Evolutionary conservation across 2,113 vertebrate species (phyloP).

Genomic region (Ceyx cyanopectus): DNA sequence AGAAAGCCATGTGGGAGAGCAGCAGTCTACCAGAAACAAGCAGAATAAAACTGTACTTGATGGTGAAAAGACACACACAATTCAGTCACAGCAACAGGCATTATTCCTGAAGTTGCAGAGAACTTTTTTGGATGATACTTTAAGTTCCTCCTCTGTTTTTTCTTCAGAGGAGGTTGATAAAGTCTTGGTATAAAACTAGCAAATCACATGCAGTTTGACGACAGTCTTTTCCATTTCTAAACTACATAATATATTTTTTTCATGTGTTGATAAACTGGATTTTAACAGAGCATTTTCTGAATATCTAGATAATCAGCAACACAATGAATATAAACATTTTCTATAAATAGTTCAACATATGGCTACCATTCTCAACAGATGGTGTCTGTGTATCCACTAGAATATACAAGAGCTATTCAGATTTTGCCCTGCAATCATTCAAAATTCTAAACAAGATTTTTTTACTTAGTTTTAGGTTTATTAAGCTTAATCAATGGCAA

Average conservation of each 20-base stretch:
- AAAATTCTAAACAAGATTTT: constrained; percentile 30
- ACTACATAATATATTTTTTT: constrained; percentile 39
- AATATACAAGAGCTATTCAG: constrained; percentile 73
- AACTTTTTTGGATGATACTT: background rate
- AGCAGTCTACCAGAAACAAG: background rate
- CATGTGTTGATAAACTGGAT: constrained; percentile 57
- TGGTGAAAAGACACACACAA: background rate
- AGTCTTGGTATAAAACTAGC: background rate
- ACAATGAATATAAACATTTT: constrained; percentile 83
- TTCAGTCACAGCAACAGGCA: background rate
- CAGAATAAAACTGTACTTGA: background rate
- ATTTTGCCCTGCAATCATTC: constrained; percentile 58
- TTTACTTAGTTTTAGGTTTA: background rate
- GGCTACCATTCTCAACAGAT: constrained; percentile 86
- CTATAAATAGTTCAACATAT: constrained; percentile 88
- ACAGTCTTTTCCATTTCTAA: constrained; percentile 33
- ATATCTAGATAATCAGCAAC: constrained; percentile 82
- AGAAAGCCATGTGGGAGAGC: background rate
- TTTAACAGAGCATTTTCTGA: constrained; percentile 63
- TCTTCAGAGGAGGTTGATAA: background rate
- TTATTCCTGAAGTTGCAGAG: background rate
- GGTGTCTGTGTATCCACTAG: constrained; percentile 87
- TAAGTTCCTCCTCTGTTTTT: background rate
- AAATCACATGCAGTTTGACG: background rate
- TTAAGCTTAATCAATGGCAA: background rate